phyloP scores from a whole-genome alignment of 2,888 invertebrate species.

The Ophraella communa region DNA sequence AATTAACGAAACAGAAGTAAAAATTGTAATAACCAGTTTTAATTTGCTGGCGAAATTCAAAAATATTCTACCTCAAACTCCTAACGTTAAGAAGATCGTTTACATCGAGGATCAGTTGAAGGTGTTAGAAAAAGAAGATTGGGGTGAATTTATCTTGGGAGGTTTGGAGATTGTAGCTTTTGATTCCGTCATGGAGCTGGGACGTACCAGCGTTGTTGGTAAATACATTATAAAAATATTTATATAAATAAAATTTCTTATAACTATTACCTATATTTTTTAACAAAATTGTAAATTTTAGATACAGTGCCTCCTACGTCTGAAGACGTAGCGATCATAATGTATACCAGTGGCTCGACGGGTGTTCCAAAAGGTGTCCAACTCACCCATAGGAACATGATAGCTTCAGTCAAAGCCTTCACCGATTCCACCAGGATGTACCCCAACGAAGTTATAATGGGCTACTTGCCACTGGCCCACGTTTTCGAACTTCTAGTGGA shows the following conservation, averaged over 20 bases:
- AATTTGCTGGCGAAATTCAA: slow-evolving; percentile 89
- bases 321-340: slow-evolving; percentile 88
- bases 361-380: slow-evolving; percentile 90
- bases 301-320: slow-evolving; percentile 69
- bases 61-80: slow-evolving; percentile 72
- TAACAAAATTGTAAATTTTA: slow-evolving; percentile 30
- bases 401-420: slow-evolving; percentile 78
- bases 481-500: slow-evolving; percentile 41
- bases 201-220: slow-evolving; percentile 59
- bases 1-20: slow-evolving; percentile 93
- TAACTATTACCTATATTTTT: too few species aligned
- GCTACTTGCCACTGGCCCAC: slow-evolving; percentile 40
- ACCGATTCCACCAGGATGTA: slow-evolving; percentile 53
- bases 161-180: slow-evolving; percentile 76
- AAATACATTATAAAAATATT: too few species aligned
- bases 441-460: slow-evolving; percentile 32
- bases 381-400: slow-evolving; percentile 78
- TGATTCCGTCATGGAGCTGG: slow-evolving; percentile 67
- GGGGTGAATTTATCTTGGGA: slow-evolving; percentile 68
- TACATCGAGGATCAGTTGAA: slow-evolving; percentile 84
- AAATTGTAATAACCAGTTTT: slow-evolving; percentile 87
- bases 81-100: slow-evolving; percentile 76
- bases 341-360: slow-evolving; percentile 98
- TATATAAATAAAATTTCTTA: too few species aligned
- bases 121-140: slow-evolving; percentile 64